Evolutionary conservation across 2,888 invertebrate species (phyloP).

Genomic region (Caenorhabditis parvicauda): DNA sequence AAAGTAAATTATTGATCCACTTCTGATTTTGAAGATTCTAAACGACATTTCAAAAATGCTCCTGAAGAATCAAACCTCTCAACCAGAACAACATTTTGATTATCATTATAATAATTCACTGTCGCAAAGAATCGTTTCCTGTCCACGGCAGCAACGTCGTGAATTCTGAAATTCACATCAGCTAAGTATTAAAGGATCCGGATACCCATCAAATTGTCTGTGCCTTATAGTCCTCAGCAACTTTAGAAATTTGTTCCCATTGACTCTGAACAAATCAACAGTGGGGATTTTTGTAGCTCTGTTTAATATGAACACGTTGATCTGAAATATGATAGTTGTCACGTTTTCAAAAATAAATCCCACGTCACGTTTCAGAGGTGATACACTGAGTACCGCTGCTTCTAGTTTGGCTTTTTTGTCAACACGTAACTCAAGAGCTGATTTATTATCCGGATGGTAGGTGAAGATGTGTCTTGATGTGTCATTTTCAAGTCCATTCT

Average conservation of each 20-base stretch:
- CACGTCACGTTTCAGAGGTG: conserved; percentile 4
- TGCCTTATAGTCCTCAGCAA: too few species aligned
- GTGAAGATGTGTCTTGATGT: conserved; percentile 14
- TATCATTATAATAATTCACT: too few species aligned
- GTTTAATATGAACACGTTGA: too few species aligned
- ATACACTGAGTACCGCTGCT: conserved; percentile 9
- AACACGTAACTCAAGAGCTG: conserved; percentile 13
- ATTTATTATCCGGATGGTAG: conserved; percentile 19
- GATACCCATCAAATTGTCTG: too few species aligned
- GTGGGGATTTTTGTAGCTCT: too few species aligned
- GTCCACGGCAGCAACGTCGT: background rate
- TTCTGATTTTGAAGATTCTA: conserved; percentile 12
- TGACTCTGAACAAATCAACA: too few species aligned
- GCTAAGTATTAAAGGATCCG: too few species aligned
- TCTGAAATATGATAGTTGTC: background rate
- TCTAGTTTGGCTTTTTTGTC: background rate
- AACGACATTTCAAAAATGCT: background rate
- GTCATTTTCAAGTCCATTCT: conserved; percentile 8
- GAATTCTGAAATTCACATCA: background rate
- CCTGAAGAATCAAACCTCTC: background rate
- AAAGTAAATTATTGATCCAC: conserved; percentile 3
- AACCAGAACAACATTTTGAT: too few species aligned
- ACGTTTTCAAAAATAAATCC: too few species aligned
- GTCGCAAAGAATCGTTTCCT: background rate
- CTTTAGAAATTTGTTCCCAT: too few species aligned